A percentile compares a stretch with the other conserved stretches of the same genome.
phyloP scores from a whole-genome alignment of 2,797 vertebrate genomes.

The Heterohyrax brucei region DNA sequence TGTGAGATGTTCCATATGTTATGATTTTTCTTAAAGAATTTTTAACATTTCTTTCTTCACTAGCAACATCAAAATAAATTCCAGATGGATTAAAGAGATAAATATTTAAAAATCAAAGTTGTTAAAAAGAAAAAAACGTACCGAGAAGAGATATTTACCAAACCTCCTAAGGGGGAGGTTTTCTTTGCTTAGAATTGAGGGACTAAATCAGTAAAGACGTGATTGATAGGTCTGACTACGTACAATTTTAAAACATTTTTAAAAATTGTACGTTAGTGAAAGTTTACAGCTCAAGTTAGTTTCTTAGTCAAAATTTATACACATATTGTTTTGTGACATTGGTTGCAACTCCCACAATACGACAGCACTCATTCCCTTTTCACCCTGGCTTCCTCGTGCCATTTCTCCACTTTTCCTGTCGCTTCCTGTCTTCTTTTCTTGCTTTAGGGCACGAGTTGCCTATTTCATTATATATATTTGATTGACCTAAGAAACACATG shows the following conservation, averaged over 20 bases:
- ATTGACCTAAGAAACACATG: too few species aligned
- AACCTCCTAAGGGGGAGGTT: not conserved
- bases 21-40: slow-evolving; percentile 55
- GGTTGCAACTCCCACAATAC: too few species aligned
- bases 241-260: slow-evolving; percentile 31
- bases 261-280: too few species aligned
- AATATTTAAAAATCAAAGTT: slow-evolving; percentile 64
- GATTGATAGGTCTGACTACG: slow-evolving; percentile 25
- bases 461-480: too few species aligned
- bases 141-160: slow-evolving; percentile 70
- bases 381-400: too few species aligned
- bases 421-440: too few species aligned
- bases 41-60: slow-evolving; percentile 57
- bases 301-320: too few species aligned
- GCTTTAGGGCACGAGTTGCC: too few species aligned
- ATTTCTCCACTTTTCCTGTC: too few species aligned
- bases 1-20: slow-evolving; percentile 46
- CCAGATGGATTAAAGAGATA: slow-evolving; percentile 69
- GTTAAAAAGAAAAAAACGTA: slow-evolving; percentile 33
- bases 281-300: too few species aligned
- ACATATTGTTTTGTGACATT: too few species aligned
- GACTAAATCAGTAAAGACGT: slow-evolving; percentile 58
- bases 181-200: slow-evolving; percentile 64
- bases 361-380: too few species aligned
- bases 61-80: slow-evolving; percentile 70